Evolutionary conservation across 1,140 invertebrate species (phyloP), one percentile per base, ranked within the genome.

Genomic region (Maconellicoccus hirsutus): DNA sequence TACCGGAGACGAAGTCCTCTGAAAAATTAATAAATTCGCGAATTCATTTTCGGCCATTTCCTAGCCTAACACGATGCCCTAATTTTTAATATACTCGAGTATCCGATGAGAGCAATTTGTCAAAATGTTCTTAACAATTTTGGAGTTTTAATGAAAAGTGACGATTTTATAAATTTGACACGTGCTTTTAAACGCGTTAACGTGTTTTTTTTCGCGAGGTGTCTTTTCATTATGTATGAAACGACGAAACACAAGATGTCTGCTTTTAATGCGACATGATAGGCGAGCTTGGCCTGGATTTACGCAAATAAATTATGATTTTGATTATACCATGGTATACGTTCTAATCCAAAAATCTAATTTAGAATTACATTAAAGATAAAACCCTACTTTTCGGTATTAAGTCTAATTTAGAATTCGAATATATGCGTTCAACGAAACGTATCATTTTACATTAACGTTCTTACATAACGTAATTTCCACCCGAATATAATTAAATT

Each of bases 361-460:
- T 52, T 52, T 52, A 52, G 42, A 52, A 52, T 52, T 52, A 52
- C n/a, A 52, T 52, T 52, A 52, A 52, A 52, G 42, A 52, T 52
- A 52, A 52, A 52, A 52, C 42, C 10, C 42, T 52, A 52, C 42
- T 52, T 52, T 19, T 52, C 42, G 42, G 42, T 16, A 52, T 52
- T 52, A 52, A 52, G 42, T 52, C 42, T 52, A 52, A 52, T 52
- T 52, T 52, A 52, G 6, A 52, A 52, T 52, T 52, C 42, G 6
- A 52, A 52, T 52, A 16, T 52, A 16, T 19, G 42, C 42, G 42
- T 16, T 3, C 42, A 3, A 6, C n/a, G 42, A 52, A 52, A 52
- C 42, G 42, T 52, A 52, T 52, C 42, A 52, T 52, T 52, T 52
- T 52, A 52, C 42, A 52, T 52, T 52, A 16, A 52, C 42, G 42